Evolutionary conservation across 2,113 vertebrate species (phyloP).

Genomic region (Lichenostomus cassidix): DNA sequence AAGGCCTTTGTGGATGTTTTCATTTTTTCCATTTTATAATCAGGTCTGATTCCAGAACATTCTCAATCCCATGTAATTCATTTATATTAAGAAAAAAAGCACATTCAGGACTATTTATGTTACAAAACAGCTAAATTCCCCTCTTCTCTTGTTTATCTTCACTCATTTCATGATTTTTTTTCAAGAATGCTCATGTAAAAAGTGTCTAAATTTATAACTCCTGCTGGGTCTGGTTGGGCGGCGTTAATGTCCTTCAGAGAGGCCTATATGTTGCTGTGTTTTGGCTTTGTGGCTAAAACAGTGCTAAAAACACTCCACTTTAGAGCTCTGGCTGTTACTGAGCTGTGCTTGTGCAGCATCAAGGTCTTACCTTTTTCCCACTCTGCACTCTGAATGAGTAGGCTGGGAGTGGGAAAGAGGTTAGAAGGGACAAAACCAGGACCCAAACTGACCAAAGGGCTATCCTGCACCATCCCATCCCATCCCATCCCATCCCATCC

Average conservation of each 20-base stretch:
- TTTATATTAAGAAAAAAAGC: not conserved
- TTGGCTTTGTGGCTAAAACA: not conserved
- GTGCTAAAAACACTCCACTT: not conserved
- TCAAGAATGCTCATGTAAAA: not conserved
- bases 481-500: not conserved
- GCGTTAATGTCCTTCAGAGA: not conserved
- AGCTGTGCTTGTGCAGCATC: not conserved
- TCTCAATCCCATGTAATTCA: not conserved
- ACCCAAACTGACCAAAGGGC: not conserved
- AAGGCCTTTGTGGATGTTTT: not conserved
- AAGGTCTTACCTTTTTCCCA: not conserved
- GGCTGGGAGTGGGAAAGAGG: not conserved
- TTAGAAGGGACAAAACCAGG: not conserved
- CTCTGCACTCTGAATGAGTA: accelerated
- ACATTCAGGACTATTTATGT: not conserved
- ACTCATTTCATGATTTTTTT: not conserved
- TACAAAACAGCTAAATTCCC: not conserved
- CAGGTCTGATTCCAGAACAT: not conserved
- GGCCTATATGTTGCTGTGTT: not conserved
- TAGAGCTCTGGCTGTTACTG: not conserved
- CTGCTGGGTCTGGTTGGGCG: not conserved
- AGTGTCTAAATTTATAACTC: not conserved
- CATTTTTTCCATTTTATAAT: not conserved
- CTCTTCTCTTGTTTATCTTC: not conserved
- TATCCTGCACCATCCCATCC: too few relatives aligned